Evolutionary conservation across 2,797 vertebrate genomes (phyloP), one percentile per base, ranked within the genome.

Genomic region (Rhinoraja longicauda): DNA sequence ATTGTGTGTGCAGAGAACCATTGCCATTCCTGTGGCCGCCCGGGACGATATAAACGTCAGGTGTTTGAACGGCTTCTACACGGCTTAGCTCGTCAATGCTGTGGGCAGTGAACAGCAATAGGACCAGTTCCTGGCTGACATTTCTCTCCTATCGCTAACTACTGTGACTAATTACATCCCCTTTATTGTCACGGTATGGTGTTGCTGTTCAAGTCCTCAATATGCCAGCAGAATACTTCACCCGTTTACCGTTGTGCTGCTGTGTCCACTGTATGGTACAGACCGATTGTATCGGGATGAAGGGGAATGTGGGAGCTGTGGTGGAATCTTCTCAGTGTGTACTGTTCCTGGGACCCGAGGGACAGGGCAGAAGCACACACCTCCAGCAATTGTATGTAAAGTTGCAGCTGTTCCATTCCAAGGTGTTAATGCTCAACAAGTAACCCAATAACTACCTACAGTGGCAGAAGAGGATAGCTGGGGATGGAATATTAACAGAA

Each of bases 401-500:
- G 59, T n/a, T 88, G 84, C 84, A 88, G 84, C 59, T 88, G 84
- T 64, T 88, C 29, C 57, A 88, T 88, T 88, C 59, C 62, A n/a
- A 88, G 84, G 84, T 88, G 84, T 88, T 64, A 32, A 88, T 13
- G 29, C 59, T 64, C 59, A 88, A 12, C 32, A 26, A 64, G 59
- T n/a, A 88, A 64, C 82, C 32, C n/a, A n/a, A 62, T 88, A 62
- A n/a, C 84, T n/a, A 88, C 84, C 84, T 88, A 45, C 79, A 53
- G 79, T 21, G 82, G 59, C 59, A 62, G 59, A n/a, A 62, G 29
- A 62, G 82, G 82, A 86, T 59, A 86, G 39, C 53, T 86, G 59
- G 84, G n/a, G 84, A 88, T 88, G n/a, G 84, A 64, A 88, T 64
- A 88, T 88, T 88, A 88, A 88, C 84, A 64, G 59, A 84, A 64